Evolutionary conservation across 2,113 vertebrate species (phyloP), one percentile per base, ranked within the genome.

Genomic region (Clinocottus analis): DNA sequence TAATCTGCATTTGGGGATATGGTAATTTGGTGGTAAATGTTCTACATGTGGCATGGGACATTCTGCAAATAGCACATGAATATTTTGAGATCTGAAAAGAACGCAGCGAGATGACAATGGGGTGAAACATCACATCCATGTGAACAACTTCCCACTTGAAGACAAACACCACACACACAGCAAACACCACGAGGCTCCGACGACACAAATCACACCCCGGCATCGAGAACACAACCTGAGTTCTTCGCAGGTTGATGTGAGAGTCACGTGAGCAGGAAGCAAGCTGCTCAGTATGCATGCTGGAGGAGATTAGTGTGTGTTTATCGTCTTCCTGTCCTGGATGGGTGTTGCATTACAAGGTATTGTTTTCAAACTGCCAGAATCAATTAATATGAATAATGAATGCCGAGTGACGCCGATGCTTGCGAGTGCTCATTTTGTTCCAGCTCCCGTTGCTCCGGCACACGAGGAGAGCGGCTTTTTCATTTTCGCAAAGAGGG

Each of bases 371-470:
- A 91, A 93, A 87, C 89, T 93, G 93, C 92, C 92, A 86, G 84
- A 90, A 93, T 94, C 93, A 94, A 94, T 95, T 93, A 94, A 89
- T 84, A 95, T 95, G 90, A 95, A 95, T 95, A 94, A 95, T 95
- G 88, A 89, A 95, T 93, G 88, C 45, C 11, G 55, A 39, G 80
- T 83, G 83, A 85, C 27, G 60, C 31, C 56, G 78, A 70, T 45
- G 75, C 77, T 80, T 59, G 51, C 56, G 72, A 86, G 75, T 31
- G 76, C 80, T 87, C 79, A 62, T 83, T 86, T 75, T 81, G 53
- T 72, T 81, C 66, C 55, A n/a, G 33, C 65, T 87, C 33, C 53
- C 79, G 75, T 85, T 82, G 83, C 88, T 86, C 84, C 66, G 33
- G 11, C 75, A 63, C 27, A 43, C 55, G 70, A 49, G 60, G 73